Evolutionary conservation across 2,797 vertebrate species (phyloP).

Genomic region (Diceros bicornis): DNA sequence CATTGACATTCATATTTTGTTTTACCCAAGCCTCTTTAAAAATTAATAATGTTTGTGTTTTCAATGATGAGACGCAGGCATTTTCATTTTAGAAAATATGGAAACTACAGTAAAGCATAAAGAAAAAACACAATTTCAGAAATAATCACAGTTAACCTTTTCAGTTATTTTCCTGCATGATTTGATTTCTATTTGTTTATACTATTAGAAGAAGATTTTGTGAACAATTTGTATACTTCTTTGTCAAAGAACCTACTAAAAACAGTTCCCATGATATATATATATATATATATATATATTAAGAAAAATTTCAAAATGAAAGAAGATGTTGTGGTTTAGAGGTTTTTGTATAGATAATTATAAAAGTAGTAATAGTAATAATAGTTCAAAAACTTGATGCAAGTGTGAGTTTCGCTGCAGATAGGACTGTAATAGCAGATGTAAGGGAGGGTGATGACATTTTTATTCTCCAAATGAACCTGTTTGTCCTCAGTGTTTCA

Average conservation of each 20-base stretch:
- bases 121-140: neutral
- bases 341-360: neutral
- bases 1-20: neutral
- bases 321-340: neutral
- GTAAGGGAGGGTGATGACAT: neutral
- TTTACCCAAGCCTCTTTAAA: slow-evolving; percentile 27
- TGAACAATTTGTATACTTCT: neutral
- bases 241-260: neutral
- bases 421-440: neutral
- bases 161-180: neutral
- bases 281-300: neutral
- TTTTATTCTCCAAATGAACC: slow-evolving; percentile 49
- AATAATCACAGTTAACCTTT: neutral
- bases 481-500: neutral
- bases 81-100: slow-evolving; percentile 45
- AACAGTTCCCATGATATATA: neutral
- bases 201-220: neutral
- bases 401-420: neutral
- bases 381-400: neutral
- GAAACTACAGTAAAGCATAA: neutral
- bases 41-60: slow-evolving; percentile 50
- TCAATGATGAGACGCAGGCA: neutral
- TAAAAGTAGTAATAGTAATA: neutral
- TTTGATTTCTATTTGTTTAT: slow-evolving; percentile 38
- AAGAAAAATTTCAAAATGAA: neutral